phyloP scores from a whole-genome alignment of 2,888 invertebrate species.

The Epinotia bilunana region DNA sequence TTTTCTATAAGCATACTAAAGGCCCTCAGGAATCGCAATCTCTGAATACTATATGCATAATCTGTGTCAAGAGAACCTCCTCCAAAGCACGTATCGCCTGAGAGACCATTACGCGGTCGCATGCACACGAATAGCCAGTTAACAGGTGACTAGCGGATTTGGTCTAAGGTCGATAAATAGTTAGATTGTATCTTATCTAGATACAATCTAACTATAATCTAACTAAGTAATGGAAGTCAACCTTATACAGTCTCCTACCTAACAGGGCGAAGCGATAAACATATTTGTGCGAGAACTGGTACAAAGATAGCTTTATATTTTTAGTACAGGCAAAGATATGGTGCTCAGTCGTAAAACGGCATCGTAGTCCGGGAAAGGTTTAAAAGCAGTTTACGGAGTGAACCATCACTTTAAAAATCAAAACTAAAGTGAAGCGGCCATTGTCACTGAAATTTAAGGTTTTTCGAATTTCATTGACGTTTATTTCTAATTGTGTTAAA shows the following conservation, averaged over 20 bases:
- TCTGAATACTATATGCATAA: conserved; percentile 1
- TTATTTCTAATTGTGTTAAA: neutral
- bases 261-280: neutral
- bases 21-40: too few relatives aligned
- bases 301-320: neutral
- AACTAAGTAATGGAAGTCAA: neutral
- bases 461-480: neutral
- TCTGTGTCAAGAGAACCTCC: neutral
- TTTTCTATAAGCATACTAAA: too few relatives aligned
- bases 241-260: neutral
- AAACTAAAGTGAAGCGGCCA: neutral
- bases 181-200: conserved; percentile 5
- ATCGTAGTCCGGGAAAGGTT: neutral
- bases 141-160: conserved; percentile 6
- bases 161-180: neutral
- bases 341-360: neutral
- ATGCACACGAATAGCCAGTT: conserved; percentile 16
- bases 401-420: neutral
- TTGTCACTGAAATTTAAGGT: neutral
- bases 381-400: neutral
- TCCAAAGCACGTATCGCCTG: conserved; percentile 10
- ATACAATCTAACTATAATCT: too few relatives aligned
- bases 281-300: neutral
- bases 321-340: neutral
- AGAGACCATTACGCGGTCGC: conserved; percentile 22